phyloP scores from a whole-genome alignment of 2,888 invertebrate genomes.

The Sycophila texana region DNA sequence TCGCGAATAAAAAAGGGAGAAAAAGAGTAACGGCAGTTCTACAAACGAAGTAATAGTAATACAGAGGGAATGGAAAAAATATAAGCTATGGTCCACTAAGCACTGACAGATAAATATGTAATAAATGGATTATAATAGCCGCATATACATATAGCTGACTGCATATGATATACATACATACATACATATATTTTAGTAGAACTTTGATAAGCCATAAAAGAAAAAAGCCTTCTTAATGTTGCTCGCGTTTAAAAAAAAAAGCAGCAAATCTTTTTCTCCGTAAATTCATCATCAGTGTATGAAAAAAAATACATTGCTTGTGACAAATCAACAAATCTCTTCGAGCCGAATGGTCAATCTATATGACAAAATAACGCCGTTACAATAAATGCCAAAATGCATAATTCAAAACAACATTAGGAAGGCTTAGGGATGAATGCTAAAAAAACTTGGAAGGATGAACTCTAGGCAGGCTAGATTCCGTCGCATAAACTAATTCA shows the following conservation, averaged over 20 bases:
- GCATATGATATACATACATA: constrained; percentile 67
- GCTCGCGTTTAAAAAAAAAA: constrained; percentile 2
- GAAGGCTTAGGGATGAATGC: constrained; percentile 55
- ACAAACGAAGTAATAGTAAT: constrained; percentile 54
- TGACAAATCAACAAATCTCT: too few species aligned
- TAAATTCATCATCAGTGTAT: not conserved
- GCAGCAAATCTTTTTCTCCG: constrained; percentile 9
- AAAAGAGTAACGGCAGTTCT: constrained; percentile 51
- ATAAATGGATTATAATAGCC: constrained; percentile 70
- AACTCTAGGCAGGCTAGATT: constrained; percentile 66
- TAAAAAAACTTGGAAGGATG: constrained; percentile 55
- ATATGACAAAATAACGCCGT: constrained; percentile 22
- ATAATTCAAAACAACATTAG: constrained; percentile 51
- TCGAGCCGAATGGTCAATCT: not conserved
- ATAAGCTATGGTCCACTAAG: constrained; percentile 66
- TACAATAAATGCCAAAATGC: constrained; percentile 24
- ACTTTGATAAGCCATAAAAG: constrained; percentile 65
- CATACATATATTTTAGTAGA: constrained; percentile 72
- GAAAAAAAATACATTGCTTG: too few species aligned
- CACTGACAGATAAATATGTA: constrained; percentile 68
- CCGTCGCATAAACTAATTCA: constrained; percentile 64
- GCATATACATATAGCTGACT: constrained; percentile 71
- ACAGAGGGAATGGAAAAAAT: constrained; percentile 51
- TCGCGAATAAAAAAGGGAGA: constrained; percentile 22
- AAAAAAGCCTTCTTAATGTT: constrained; percentile 58